These are phyloP conservation scores for Diceros bicornis DNA, from an alignment of 2,797 vertebrate species.

Conservation along the genomic window DNA sequence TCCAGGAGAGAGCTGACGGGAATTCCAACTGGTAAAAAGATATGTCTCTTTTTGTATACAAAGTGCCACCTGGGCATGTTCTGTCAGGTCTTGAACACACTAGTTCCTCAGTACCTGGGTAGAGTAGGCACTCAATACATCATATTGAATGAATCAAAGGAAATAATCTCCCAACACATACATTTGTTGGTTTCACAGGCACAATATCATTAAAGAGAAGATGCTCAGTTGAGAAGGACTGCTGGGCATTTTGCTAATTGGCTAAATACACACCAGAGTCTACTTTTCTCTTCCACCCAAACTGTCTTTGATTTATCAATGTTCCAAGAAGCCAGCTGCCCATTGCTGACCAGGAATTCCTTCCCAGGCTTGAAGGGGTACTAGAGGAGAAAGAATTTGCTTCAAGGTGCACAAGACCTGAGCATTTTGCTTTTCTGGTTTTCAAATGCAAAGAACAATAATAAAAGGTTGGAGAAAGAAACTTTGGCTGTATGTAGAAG, in stretches of 20 bases:
- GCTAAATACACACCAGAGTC: not conserved
- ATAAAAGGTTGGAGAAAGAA: not conserved
- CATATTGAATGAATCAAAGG: not conserved
- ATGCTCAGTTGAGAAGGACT: not conserved
- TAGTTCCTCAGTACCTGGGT: not conserved
- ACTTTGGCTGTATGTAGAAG: not conserved
- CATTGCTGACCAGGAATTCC: not conserved
- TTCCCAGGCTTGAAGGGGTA: not conserved
- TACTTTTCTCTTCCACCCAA: slow-evolving; percentile 17
- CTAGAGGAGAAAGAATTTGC: not conserved
- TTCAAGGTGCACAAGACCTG: not conserved
- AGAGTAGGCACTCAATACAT: not conserved
- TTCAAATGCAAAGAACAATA: not conserved
- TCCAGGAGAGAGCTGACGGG: not conserved
- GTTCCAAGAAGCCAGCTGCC: not conserved
- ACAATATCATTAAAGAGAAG: slow-evolving; percentile 32
- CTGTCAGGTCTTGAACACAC: not conserved
- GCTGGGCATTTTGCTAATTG: slow-evolving; percentile 48
- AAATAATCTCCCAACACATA: slow-evolving; percentile 25
- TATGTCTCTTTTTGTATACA: not conserved
- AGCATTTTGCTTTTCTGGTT: not conserved
- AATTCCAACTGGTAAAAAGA: not conserved
- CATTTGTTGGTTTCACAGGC: not conserved
- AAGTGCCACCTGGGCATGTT: not conserved
- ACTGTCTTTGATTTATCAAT: slow-evolving; percentile 42